phyloP scores from a whole-genome alignment of 1,140 invertebrate species.

The Zophobas morio region DNA sequence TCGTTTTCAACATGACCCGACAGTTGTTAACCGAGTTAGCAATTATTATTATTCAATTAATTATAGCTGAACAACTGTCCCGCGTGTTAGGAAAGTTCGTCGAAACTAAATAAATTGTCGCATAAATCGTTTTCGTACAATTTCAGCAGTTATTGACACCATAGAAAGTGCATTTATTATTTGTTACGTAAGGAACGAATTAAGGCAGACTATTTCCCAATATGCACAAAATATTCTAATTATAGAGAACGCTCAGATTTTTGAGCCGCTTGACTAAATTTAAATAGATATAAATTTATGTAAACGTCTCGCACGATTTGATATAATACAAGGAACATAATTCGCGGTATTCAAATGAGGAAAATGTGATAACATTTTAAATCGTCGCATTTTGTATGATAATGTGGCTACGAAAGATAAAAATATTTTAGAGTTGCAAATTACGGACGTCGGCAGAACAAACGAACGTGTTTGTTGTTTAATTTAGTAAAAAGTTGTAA shows the following conservation, averaged over 20 bases:
- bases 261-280: not conserved
- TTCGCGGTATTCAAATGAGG: not conserved
- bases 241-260: not conserved
- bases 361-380: not conserved
- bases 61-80: not conserved
- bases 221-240: conserved; percentile 31
- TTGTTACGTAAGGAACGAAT: conserved; percentile 21
- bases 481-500: too few relatives aligned
- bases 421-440: too few relatives aligned
- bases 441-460: too few relatives aligned
- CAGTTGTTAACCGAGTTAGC: not conserved
- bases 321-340: not conserved
- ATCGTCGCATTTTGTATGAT: not conserved
- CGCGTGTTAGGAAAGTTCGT: not conserved
- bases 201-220: conserved; percentile 18
- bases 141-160: not conserved
- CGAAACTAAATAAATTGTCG: not conserved
- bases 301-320: conserved; percentile 10
- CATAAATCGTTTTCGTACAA: not conserved
- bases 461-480: too few relatives aligned
- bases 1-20: conserved; percentile 5
- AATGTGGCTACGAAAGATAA: too few relatives aligned
- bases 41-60: not conserved
- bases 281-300: conserved; percentile 2
- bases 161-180: conserved; percentile 33